These are phyloP conservation scores for Drosophila sordidula DNA, from an alignment of 2,888 invertebrate species.

Conservation along the genomic window DNA sequence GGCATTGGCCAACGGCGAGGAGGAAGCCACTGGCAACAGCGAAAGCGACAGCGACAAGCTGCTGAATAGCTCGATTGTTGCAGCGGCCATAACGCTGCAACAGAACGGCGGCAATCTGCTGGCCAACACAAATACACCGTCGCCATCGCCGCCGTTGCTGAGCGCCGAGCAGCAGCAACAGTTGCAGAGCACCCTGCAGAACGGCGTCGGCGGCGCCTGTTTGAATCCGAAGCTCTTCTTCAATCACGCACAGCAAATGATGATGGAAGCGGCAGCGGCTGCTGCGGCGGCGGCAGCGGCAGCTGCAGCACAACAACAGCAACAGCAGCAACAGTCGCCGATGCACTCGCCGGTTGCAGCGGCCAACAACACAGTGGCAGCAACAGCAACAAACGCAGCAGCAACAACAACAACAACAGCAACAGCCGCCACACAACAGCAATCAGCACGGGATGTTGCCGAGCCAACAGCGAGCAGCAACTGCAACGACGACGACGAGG, in stretches of 20 bases:
- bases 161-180: constrained; percentile 79
- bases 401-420: constrained; percentile 14
- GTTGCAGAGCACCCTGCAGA: constrained; percentile 67
- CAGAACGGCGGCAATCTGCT: constrained; percentile 85
- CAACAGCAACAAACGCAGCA: constrained; percentile 28
- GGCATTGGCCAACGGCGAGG: constrained; percentile 49
- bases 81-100: constrained; percentile 83
- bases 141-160: constrained; percentile 83
- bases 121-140: constrained; percentile 82
- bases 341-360: constrained; percentile 75
- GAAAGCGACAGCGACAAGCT: constrained; percentile 74
- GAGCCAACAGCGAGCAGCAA: constrained; percentile 33
- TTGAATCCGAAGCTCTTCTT: constrained; percentile 83
- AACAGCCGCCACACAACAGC: constrained; percentile 39
- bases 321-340: constrained; percentile 78
- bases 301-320: constrained; percentile 71
- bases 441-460: constrained; percentile 33
- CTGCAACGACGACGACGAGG: constrained; percentile 57
- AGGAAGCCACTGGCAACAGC: constrained; percentile 51
- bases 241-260: constrained; percentile 85
- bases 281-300: constrained; percentile 81
- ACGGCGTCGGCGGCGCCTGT: constrained; percentile 80
- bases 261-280: constrained; percentile 84
- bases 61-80: constrained; percentile 80
- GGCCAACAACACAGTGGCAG: constrained; percentile 34